Percentiles rank a stretch among this genome's conserved stretches.
These are phyloP conservation scores for Equus przewalskii DNA, from an alignment of 2,113 vertebrate genomes.

Conservation along the genomic window DNA sequence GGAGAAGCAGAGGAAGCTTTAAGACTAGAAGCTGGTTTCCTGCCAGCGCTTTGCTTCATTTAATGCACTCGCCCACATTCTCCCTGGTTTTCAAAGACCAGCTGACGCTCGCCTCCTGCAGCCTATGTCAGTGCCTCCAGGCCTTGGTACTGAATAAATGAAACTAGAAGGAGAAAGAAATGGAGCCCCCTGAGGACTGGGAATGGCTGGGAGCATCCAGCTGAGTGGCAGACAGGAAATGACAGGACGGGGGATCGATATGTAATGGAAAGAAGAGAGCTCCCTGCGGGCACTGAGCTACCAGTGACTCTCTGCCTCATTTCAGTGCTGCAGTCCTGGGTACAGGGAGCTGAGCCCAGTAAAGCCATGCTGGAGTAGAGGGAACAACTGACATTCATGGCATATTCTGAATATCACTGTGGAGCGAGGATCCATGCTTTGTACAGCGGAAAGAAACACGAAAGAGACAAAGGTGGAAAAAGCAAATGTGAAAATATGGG, in stretches of 20 bases:
- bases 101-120: not conserved
- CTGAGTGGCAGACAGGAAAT: constrained; percentile 15
- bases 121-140: not conserved
- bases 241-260: not conserved
- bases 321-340: not conserved
- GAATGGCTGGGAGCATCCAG: not conserved
- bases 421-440: not conserved
- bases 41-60: constrained; percentile 47
- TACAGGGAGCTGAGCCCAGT: not conserved
- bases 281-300: not conserved
- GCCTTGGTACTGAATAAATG: constrained; percentile 37
- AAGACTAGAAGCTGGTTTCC: constrained; percentile 47
- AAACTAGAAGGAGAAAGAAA: not conserved
- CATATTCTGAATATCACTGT: not conserved
- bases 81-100: constrained; percentile 64
- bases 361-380: not conserved
- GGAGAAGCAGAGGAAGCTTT: constrained; percentile 36
- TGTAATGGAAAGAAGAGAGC: not conserved
- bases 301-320: not conserved
- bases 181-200: constrained; percentile 14
- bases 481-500: not conserved
- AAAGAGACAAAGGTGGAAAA: not conserved
- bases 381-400: not conserved
- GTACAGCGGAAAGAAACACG: not conserved
- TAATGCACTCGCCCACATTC: not conserved